Percentiles rank a stretch among this genome's conserved stretches.
phyloP scores from a whole-genome alignment of 1,140 invertebrate genomes.

The Helicoverpa armigera region DNA sequence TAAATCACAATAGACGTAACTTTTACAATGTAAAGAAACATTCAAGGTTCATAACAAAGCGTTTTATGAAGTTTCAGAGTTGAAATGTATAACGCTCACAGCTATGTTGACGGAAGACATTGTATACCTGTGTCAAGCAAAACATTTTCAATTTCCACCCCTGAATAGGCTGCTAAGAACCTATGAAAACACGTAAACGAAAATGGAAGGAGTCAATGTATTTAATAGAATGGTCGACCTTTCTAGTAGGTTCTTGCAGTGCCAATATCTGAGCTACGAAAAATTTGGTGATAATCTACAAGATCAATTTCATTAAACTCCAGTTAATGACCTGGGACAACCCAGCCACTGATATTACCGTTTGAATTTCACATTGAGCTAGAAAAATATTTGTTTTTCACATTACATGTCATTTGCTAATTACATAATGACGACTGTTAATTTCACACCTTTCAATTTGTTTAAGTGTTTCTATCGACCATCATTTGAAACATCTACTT shows the following conservation, averaged over 20 bases:
- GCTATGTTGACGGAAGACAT: conserved; percentile 27
- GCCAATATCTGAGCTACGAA: neutral
- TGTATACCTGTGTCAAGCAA: conserved; percentile 1
- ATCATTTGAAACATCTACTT: too few species aligned
- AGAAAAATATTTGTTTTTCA: too few species aligned
- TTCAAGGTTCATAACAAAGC: conserved; percentile 58
- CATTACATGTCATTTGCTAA: too few species aligned
- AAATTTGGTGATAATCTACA: too few species aligned
- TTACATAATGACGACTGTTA: too few species aligned
- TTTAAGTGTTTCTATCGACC: too few species aligned
- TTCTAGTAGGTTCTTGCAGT: neutral
- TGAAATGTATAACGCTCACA: conserved; percentile 44
- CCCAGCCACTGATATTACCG: too few species aligned
- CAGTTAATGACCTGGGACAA: too few species aligned
- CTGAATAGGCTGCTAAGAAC: neutral
- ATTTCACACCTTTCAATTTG: too few species aligned
- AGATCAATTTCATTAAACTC: too few species aligned
- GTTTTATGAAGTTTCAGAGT: conserved; percentile 56
- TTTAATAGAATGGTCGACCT: neutral
- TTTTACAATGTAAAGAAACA: conserved; percentile 38
- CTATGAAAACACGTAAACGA: conserved; percentile 5
- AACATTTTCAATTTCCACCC: conserved; percentile 19
- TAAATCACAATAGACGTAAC: conserved; percentile 22
- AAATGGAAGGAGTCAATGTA: neutral
- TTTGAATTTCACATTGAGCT: too few species aligned